phyloP scores from a whole-genome alignment of 2,888 invertebrate species.

The Athalia cordata region DNA sequence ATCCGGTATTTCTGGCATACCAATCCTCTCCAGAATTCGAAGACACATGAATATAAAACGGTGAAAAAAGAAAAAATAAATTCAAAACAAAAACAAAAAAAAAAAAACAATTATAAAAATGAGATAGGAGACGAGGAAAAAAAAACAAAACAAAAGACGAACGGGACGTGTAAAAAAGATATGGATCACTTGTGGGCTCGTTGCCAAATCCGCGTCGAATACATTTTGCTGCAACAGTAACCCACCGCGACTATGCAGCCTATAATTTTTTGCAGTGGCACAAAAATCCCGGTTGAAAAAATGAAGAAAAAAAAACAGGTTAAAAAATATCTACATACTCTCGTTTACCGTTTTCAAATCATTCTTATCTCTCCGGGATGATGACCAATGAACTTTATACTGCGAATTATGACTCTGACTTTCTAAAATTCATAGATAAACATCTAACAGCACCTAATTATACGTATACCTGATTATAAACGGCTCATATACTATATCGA shows the following conservation, averaged over 20 bases:
- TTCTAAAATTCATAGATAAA: conserved; percentile 27
- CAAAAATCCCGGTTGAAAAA: conserved; percentile 13
- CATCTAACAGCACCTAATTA: conserved; percentile 34
- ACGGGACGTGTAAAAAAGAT: neutral
- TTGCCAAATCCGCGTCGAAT: conserved; percentile 14
- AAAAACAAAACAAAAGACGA: neutral
- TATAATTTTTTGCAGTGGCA: conserved; percentile 17
- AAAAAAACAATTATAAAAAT: neutral
- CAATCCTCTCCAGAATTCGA: too few species aligned
- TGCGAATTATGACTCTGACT: conserved; percentile 36
- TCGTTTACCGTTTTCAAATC: conserved; percentile 18
- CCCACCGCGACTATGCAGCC: conserved; percentile 6
- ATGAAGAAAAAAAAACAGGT: neutral
- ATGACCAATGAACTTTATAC: conserved; percentile 15
- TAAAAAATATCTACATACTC: neutral
- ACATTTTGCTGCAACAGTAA: neutral
- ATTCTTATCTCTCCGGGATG: conserved; percentile 14
- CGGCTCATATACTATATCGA: neutral
- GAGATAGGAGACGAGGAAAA: neutral
- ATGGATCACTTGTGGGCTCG: conserved; percentile 30
- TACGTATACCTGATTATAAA: neutral
- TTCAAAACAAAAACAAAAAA: neutral
- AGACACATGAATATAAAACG: neutral
- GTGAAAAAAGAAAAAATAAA: neutral
- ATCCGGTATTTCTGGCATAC: too few species aligned